phyloP scores from a whole-genome alignment of 1,140 invertebrate genomes.

The Drosophila chauvacae region DNA sequence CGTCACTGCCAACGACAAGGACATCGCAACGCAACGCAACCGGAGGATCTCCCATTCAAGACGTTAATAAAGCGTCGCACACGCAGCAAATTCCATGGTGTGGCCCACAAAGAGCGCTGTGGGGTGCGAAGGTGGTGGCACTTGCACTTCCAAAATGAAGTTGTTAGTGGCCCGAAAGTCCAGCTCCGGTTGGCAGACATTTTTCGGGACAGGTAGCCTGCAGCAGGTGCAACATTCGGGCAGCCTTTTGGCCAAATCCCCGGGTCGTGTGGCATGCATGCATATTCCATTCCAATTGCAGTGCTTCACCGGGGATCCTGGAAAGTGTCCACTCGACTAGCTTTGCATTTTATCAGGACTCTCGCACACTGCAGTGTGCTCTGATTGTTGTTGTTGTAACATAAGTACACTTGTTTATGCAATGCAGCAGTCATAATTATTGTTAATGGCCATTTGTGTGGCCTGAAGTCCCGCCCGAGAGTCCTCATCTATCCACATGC shows the following conservation, averaged over 20 bases:
- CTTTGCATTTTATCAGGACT: constrained; percentile 47
- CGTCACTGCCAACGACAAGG: constrained; percentile 41
- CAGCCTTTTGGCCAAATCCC: constrained; percentile 18
- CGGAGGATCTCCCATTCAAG: constrained; percentile 52
- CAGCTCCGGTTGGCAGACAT: constrained; percentile 16
- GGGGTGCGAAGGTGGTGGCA: constrained; percentile 3
- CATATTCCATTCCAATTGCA: constrained; percentile 48
- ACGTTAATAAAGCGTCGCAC: constrained; percentile 79
- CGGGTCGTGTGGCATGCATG: constrained; percentile 34
- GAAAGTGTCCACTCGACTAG: constrained; percentile 43
- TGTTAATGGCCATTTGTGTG: constrained; percentile 70
- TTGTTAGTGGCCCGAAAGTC: constrained; percentile 53
- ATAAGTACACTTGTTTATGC: constrained; percentile 74
- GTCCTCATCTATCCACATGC: constrained; percentile 15
- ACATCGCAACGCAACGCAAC: constrained; percentile 20
- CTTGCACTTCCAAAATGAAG: constrained; percentile 70
- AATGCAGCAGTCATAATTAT: constrained; percentile 80
- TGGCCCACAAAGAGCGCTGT: constrained; percentile 4
- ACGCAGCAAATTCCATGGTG: constrained; percentile 47
- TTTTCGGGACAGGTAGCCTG: constrained; percentile 50
- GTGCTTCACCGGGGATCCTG: constrained; percentile 14
- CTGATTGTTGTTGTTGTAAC: constrained; percentile 30
- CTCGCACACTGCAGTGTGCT: not conserved
- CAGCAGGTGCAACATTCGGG: constrained; percentile 40
- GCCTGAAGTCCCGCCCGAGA: not conserved